phyloP scores from a whole-genome alignment of 2,888 invertebrate species.

The Ormyrus nitidulus region DNA sequence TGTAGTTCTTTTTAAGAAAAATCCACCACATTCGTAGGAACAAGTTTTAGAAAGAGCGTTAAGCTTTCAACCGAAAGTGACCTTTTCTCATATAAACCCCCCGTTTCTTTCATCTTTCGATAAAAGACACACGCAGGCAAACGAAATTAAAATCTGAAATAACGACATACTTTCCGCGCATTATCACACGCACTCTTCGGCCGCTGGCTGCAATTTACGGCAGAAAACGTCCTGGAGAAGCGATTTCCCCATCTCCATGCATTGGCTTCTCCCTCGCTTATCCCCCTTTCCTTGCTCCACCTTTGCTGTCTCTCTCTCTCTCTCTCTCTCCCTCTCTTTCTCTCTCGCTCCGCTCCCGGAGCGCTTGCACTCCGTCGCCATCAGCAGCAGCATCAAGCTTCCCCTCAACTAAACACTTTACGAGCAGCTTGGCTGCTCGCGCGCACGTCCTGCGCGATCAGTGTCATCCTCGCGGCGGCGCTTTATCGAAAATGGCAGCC shows the following conservation, averaged over 20 bases:
- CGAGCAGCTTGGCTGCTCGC: conserved; percentile 72
- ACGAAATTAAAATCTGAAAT: conserved; percentile 16
- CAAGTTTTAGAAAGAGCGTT: no score
- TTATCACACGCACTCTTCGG: conserved; percentile 44
- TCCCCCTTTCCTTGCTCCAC: conserved; percentile 29
- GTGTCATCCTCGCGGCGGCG: conserved; percentile 70
- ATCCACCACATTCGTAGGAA: no score
- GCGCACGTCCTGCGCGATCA: conserved; percentile 73
- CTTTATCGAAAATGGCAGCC: conserved; percentile 74
- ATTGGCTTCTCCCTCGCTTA: conserved; percentile 4
- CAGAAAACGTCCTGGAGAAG: conserved; percentile 27
- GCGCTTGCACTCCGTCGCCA: conserved; percentile 52
- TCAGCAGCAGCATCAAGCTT: conserved; percentile 66
- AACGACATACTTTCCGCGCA: conserved; percentile 18
- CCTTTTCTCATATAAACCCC: no score
- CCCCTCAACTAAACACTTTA: conserved; percentile 75
- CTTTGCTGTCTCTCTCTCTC: background rate
- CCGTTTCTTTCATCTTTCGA: no score
- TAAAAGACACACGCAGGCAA: background rate
- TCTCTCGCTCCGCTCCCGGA: background rate
- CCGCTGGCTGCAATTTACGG: conserved; percentile 38
- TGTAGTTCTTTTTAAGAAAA: no score
- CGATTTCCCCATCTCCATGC: conserved; percentile 59
- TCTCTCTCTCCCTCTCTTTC: conserved; percentile 22
- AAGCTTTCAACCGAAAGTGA: no score